Evolutionary conservation across 64 coral and sea anemone genomes (phyloP).

Genomic region (Actinia equina): DNA sequence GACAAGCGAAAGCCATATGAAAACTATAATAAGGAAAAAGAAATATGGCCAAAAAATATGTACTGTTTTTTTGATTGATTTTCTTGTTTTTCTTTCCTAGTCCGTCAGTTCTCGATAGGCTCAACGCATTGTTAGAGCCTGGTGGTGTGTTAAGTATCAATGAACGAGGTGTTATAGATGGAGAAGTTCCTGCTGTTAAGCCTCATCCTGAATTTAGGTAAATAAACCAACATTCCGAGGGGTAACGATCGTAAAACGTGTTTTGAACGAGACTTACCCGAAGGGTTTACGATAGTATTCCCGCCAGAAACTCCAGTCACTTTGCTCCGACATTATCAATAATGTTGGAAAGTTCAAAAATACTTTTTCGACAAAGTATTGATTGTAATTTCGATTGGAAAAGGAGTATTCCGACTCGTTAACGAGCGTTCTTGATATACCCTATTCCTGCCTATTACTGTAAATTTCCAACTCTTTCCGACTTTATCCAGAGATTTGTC

Average conservation of each 20-base stretch:
- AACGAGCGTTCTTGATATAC: too few relatives aligned
- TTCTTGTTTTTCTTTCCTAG: slow-evolving; percentile 19
- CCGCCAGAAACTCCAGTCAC: too few relatives aligned
- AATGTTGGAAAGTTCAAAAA: too few relatives aligned
- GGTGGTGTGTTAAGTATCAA: slow-evolving; percentile 74
- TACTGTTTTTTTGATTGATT: background rate
- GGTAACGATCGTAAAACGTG: background rate
- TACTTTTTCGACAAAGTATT: too few relatives aligned
- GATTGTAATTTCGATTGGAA: too few relatives aligned
- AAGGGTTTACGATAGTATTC: background rate
- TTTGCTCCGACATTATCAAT: too few relatives aligned
- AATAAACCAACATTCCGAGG: background rate
- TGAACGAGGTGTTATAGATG: slow-evolving; percentile 91
- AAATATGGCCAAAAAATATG: background rate
- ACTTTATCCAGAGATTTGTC: background rate
- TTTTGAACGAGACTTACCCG: background rate
- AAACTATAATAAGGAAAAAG: too few relatives aligned
- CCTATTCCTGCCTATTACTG: too few relatives aligned
- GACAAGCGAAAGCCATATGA: too few relatives aligned
- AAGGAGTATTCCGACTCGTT: too few relatives aligned
- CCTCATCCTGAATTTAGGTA: slow-evolving; percentile 95
- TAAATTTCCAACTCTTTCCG: background rate
- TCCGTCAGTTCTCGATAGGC: slow-evolving; percentile 89
- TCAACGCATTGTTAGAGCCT: slow-evolving; percentile 90
- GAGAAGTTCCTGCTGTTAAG: slow-evolving; percentile 69